Percentiles rank a stretch among this genome's conserved stretches.
Evolutionary conservation across 2,113 vertebrate genomes (phyloP).

Genomic region (Crotophaga sulcirostris): DNA sequence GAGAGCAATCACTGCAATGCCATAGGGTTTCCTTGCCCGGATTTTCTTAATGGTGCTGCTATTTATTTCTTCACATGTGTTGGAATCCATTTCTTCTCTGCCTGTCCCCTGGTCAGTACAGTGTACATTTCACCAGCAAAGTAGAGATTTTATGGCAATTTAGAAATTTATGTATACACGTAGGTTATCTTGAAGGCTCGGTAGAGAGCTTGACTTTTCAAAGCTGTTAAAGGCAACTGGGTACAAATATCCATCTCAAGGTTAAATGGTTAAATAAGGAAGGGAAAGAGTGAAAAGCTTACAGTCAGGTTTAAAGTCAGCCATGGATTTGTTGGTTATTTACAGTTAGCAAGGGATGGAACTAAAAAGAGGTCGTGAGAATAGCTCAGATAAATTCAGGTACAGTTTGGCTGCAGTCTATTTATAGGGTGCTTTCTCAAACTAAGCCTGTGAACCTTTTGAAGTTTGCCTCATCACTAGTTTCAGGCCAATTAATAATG

Average conservation of each 20-base stretch:
- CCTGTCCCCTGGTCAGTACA: background rate
- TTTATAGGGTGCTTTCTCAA: slow-evolving; percentile 40
- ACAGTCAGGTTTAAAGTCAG: background rate
- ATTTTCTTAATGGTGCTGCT: background rate
- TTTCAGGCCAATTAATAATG: slow-evolving; percentile 47
- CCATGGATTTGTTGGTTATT: background rate
- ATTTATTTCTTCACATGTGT: background rate
- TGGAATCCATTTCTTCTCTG: background rate
- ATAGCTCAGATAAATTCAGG: background rate
- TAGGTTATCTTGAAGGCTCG: background rate
- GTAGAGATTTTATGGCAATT: background rate
- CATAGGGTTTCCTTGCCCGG: background rate
- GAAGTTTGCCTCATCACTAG: slow-evolving; percentile 43
- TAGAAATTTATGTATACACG: background rate
- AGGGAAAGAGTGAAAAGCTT: background rate
- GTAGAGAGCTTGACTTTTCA: background rate
- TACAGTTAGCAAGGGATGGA: background rate
- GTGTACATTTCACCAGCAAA: background rate
- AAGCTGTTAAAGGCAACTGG: background rate
- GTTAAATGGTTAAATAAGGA: background rate
- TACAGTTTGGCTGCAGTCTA: background rate
- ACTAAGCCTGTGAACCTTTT: slow-evolving; percentile 48
- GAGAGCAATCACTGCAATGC: background rate
- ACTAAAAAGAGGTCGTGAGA: slow-evolving; percentile 10
- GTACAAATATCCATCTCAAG: background rate